Base-by-base conservation (phyloP, 1,140 invertebrate genomes). In the Delia radicum region DNA sequence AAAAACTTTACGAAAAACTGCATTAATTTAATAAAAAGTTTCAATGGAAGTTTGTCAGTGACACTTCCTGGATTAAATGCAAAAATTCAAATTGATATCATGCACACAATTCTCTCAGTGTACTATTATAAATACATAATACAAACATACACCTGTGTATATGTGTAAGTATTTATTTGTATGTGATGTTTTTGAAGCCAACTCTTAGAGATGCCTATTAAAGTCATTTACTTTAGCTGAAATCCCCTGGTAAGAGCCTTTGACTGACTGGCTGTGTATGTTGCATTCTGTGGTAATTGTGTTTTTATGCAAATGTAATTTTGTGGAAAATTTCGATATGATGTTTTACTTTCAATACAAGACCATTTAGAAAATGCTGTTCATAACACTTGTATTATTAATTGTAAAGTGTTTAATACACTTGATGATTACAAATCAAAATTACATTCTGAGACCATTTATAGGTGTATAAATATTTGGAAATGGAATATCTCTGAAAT, bases 261-360 rank as follows among this genome's bases (percentile, higher is more conserved):
- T 55, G 48, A 55, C 48, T 55, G n/a, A 10, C n/a, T 2, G 7
- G 33, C 33, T 33, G 1, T 2, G 4, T 12, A 33, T 12, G 13
- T 33, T 4, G 18, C 48, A 21, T 55, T 18, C 48, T 55, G 48
- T 55, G 48, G 48, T 55, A 55, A 55, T 55, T 77, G 77, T 80
- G 79, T 78, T 79, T 82, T 82, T 82, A 82, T 82, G 81, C 81
- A 80, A 82, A 81, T 76, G 81, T 81, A 82, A 82, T 82, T 82
- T 83, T 79, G 79, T 82, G 81, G 81, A 82, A 82, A 82, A 79
- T 79, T 82, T 82, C 81, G 81, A 82, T 82, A 79, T 79, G 76
- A 75, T 72, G 67, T 55, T 18, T 5, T 55, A 18, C n/a, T 55
- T 55, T 21, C 48, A 55, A 55, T 21, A 55, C 15, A 48, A 21